These are phyloP conservation scores for Sylvietta virens DNA, from an alignment of 2,113 vertebrate genomes.

Conservation along the genomic window DNA sequence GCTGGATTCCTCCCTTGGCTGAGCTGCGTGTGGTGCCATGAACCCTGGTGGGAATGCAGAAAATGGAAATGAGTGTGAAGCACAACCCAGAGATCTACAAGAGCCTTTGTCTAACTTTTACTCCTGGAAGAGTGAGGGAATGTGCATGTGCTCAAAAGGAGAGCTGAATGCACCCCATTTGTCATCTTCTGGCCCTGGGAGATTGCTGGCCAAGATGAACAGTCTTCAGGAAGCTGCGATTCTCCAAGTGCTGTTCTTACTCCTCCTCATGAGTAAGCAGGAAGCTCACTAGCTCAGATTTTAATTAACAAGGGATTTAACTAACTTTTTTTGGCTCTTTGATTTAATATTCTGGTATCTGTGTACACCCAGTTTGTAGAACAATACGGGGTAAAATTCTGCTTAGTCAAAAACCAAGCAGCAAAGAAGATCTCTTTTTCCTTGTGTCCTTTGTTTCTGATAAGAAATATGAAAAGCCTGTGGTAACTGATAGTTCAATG, in stretches of 20 bases:
- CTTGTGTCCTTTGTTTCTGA: neutral
- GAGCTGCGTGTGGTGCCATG: neutral
- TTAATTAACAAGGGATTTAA: neutral
- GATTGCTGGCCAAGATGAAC: neutral
- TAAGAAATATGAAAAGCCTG: neutral
- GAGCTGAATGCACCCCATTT: neutral
- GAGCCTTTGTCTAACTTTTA: neutral
- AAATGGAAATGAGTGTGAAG: neutral
- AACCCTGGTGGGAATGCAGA: neutral
- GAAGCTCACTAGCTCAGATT: neutral
- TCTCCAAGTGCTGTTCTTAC: neutral
- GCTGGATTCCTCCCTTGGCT: neutral
- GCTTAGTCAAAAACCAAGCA: neutral
- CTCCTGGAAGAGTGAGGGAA: neutral
- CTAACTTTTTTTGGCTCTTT: neutral
- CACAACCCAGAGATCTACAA: neutral
- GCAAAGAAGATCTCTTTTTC: neutral
- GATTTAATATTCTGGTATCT: neutral
- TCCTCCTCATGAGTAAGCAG: neutral
- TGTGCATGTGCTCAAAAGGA: neutral
- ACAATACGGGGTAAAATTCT: neutral
- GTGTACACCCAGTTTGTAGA: neutral
- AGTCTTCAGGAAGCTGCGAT: neutral
- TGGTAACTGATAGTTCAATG: neutral
- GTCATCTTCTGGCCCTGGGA: neutral